phyloP scores from a whole-genome alignment of 1,140 invertebrate species.

The Brachionus paranguensis region DNA sequence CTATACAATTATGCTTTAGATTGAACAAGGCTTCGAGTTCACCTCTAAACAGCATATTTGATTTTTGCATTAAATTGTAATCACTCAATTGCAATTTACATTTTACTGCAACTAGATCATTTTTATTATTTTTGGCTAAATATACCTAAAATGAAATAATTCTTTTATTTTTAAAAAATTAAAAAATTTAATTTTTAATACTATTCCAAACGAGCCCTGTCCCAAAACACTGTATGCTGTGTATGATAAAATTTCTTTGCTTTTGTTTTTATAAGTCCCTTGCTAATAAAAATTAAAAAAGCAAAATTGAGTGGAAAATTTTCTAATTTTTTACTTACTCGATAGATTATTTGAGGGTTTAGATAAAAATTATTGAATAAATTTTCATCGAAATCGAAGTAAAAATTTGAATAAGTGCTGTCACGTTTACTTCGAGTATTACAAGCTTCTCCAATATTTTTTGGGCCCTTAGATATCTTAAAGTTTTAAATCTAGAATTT shows the following conservation, averaged over 20 bases:
- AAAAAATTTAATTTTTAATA: background rate
- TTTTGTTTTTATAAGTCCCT: slow-evolving; percentile 24
- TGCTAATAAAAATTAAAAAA: background rate
- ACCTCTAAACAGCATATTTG: slow-evolving; percentile 29
- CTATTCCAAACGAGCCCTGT: slow-evolving; percentile 36
- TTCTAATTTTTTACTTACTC: background rate
- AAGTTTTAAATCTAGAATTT: background rate
- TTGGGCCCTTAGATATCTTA: background rate
- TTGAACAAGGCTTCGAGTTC: slow-evolving; percentile 37
- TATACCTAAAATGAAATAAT: background rate
- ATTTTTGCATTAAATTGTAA: slow-evolving; percentile 33
- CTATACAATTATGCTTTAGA: slow-evolving; percentile 19
- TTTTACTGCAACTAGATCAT: slow-evolving; percentile 32
- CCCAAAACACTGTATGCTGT: background rate
- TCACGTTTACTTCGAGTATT: background rate
- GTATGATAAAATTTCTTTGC: background rate
- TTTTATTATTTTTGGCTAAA: slow-evolving; percentile 37
- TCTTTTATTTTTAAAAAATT: background rate
- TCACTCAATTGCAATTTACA: slow-evolving; percentile 26
- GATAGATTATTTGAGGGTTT: background rate
- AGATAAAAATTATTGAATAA: background rate
- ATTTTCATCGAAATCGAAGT: slow-evolving; percentile 8
- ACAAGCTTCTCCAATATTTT: background rate
- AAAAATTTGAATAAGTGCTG: slow-evolving; percentile 23
- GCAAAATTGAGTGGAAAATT: background rate